These are phyloP conservation scores for Thyatira batis DNA, from an alignment of 2,888 invertebrate genomes.

Conservation along the genomic window DNA sequence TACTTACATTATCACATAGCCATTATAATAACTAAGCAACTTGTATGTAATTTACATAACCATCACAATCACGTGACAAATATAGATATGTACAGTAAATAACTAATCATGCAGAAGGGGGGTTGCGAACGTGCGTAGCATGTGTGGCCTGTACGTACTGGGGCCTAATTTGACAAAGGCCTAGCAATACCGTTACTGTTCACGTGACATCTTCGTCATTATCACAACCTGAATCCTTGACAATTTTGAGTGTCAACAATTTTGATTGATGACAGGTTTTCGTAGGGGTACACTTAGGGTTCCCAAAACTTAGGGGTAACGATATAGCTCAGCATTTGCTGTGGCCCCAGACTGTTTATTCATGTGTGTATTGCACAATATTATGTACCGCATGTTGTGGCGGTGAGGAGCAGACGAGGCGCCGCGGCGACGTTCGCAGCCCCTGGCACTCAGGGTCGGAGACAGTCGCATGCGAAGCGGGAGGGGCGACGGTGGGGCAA, in stretches of 20 bases:
- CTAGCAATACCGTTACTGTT: slow-evolving; percentile 40
- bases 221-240: neutral
- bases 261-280: neutral
- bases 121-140: slow-evolving; percentile 80
- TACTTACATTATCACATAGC: neutral
- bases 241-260: neutral
- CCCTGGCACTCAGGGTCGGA: slow-evolving; percentile 80
- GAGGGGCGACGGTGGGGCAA: slow-evolving; percentile 82
- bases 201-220: slow-evolving; percentile 21
- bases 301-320: slow-evolving; percentile 7
- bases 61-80: slow-evolving; percentile 73
- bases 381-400: slow-evolving; percentile 68
- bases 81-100: slow-evolving; percentile 63
- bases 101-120: slow-evolving; percentile 79
- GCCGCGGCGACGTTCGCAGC: slow-evolving; percentile 77
- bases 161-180: slow-evolving; percentile 57
- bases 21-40: neutral
- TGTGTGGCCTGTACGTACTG: slow-evolving; percentile 59
- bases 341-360: slow-evolving; percentile 38
- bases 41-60: slow-evolving; percentile 44
- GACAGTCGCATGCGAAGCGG: slow-evolving; percentile 82
- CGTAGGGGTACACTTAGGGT: neutral
- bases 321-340: slow-evolving; percentile 47
- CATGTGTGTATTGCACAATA: slow-evolving; percentile 56
- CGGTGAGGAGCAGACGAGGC: slow-evolving; percentile 59